Evolutionary conservation across 1,140 invertebrate species (phyloP), one percentile per base, ranked within the genome.

Genomic region (Thaumatotibia leucotreta): DNA sequence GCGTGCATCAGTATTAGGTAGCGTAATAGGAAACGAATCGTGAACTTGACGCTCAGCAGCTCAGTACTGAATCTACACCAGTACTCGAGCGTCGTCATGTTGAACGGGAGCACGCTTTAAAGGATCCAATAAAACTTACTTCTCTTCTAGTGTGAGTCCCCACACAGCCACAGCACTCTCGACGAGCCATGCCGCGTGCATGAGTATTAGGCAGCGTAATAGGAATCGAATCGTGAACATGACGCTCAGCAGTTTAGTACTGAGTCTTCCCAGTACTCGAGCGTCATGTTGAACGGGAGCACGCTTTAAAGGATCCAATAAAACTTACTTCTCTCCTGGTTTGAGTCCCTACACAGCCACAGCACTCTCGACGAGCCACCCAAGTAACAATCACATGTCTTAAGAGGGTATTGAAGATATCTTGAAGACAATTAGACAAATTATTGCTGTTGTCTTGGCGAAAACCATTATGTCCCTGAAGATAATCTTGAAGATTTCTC

Each of bases 211-310:
- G 33, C 94, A 92, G n/a, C 95, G 91, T 45, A n/a, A n/a, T n/a
- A 96, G 73, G 76, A 95, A 94, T n/a, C 94, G 94, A 6, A 94
- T 86, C 0, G 95, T 90, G 27, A 95, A 93, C n/a, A 95, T 78
- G 0, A 93, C 82, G 45, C 91, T 92, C 2, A 86, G 65, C 0
- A n/a, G n/a, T n/a, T n/a, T n/a, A n/a, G n/a, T n/a, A 95, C 79
- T 0, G 93, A 91, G 70, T 97, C 96, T 5, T 92, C 92, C 93
- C 95, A 96, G 74, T 96, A 96, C 81, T 95, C 94, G 0, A 94
- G 90, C 27, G 27, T 35, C 11, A 35, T 92, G 73, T 96, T 96
- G 1, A 96, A 81, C 1, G 95, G 95, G 14, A 96, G 72, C 1
- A 96, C 80, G 0, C 91, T 80, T 73, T 94, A 96, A 0, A 96